Evolutionary conservation across 2,113 vertebrate species (phyloP).

Genomic region (Serilophus lunatus): DNA sequence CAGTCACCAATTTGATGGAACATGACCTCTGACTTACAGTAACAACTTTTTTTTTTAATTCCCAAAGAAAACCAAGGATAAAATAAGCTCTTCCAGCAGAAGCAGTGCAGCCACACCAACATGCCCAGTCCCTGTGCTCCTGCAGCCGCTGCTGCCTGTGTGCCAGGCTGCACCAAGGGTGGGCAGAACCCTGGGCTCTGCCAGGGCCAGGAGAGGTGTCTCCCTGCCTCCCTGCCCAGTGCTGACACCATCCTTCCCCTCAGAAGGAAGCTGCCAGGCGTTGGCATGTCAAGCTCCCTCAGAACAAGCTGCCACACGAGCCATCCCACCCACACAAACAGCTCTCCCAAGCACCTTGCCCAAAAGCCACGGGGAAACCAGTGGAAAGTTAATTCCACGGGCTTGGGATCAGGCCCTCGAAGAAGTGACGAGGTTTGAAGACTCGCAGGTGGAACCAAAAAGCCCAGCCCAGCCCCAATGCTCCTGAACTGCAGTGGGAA

Average conservation of each 20-base stretch:
- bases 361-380: neutral
- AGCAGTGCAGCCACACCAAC: fast-evolving
- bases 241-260: neutral
- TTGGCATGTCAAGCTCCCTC: neutral
- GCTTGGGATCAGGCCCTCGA: fast-evolving
- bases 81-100: neutral
- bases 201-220: neutral
- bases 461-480: fast-evolving
- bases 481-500: neutral
- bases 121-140: fast-evolving
- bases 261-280: neutral
- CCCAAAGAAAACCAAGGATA: neutral
- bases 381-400: neutral
- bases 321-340: neutral
- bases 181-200: neutral
- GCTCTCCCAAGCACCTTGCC: neutral
- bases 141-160: fast-evolving
- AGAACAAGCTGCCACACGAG: neutral
- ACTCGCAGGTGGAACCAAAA: neutral
- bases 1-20: neutral
- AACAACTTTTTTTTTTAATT: neutral
- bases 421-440: neutral
- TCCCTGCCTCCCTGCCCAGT: neutral
- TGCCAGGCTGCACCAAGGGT: neutral
- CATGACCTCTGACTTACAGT: neutral